Base-by-base conservation (phyloP, 2,888 invertebrate species). In the Argyra leucocephala region DNA sequence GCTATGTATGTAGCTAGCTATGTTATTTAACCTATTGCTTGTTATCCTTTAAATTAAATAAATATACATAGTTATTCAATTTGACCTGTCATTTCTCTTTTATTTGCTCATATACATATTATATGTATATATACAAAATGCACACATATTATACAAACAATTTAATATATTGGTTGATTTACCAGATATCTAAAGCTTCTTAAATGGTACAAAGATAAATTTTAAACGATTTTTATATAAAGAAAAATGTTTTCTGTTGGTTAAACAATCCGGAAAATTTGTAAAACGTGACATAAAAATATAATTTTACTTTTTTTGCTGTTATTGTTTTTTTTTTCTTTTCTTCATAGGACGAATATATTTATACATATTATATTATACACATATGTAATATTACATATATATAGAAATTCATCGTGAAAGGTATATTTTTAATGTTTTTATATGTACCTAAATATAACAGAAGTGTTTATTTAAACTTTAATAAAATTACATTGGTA, bases 221-320 rank as follows among this genome's bases (percentile, higher is more conserved):
- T 48, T 48, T 48, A 48, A 48, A 48, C 48, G 48, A 12, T 48
- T 48, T n/a, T 48, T 18, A 12, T n/a, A 18, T 48, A 48, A 48
- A 48, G 18, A 9, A 48, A 18, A 18, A 5, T 48, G 12, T 48
- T 18, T 48, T 18, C 48, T 48, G 18, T 15, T 48, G 48, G 48
- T 48, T 48, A 48, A 48, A 48, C 48, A 48, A 48, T 48, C 48
- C 48, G 18, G 48, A 48, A 48, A 48, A 48, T 48, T 48, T 48
- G 48, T 48, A 48, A 48, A 48, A 48, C 48, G 48, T 48, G 48
- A 48, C 48, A 48, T 48, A 48, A 48, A 48, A 37, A 37, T 9
- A 37, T 18, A 48, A 48, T 48, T 18, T 48, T 48, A 9, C 15
- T 37, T 5, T 37, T 37, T n/a, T n/a, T n/a, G n/a, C 37, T 37